Percentiles rank a stretch among this genome's conserved stretches.
Conservation (phyloP, 2,113 vertebrate species). For the Platysternon megacephalum region DNA sequence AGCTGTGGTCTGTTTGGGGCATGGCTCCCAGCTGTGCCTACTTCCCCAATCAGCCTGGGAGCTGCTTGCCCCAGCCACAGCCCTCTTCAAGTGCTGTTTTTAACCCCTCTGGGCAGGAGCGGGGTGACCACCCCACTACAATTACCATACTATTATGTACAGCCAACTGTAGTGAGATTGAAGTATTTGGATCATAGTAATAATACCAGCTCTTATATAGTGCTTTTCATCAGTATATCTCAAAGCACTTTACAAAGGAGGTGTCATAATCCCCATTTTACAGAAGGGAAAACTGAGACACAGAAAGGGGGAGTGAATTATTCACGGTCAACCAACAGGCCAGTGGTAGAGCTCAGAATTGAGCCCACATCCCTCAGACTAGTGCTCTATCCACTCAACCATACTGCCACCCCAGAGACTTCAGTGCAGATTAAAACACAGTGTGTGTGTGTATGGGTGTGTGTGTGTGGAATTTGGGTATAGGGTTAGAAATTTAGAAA, state of each 20-base stretch:
- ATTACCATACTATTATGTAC: not conserved
- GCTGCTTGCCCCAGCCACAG: too few species aligned
- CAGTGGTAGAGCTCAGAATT: not conserved
- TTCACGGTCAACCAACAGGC: not conserved
- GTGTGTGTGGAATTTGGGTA: not conserved
- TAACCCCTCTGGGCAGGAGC: too few species aligned
- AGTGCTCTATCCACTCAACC: not conserved
- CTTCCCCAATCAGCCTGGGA: too few species aligned
- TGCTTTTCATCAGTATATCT: not conserved
- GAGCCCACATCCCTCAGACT: not conserved
- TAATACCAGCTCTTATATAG: not conserved
- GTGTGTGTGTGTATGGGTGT: not conserved
- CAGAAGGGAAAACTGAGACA: not conserved
- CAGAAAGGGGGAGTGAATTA: not conserved
- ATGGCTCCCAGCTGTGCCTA: too few species aligned
- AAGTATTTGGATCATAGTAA: not conserved
- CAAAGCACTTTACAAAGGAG: not conserved
- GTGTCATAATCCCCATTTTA: not conserved
- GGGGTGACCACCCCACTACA: too few species aligned
- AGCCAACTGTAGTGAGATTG: not conserved
- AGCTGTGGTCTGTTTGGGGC: too few species aligned
- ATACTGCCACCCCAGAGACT: not conserved
- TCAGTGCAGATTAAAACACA: not conserved
- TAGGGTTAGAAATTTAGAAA: not conserved
- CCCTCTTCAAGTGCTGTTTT: too few species aligned